These are phyloP conservation scores for Colistium nudipinnis DNA, from an alignment of 2,113 vertebrate species.

Conservation along the genomic window DNA sequence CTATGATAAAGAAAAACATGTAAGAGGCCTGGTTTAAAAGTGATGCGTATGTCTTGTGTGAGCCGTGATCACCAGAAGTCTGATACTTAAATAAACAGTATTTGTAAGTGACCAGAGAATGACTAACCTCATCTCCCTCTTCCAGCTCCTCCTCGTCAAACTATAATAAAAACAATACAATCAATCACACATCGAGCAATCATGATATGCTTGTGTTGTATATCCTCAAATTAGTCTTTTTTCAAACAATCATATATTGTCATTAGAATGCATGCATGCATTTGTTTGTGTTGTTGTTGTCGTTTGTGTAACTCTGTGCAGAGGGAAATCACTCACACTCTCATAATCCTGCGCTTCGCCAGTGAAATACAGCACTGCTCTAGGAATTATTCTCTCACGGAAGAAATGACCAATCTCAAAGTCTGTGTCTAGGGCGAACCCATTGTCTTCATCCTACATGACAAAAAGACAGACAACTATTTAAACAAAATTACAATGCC, in stretches of 20 bases:
- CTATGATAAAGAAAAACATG: not conserved
- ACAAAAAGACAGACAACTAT: not conserved
- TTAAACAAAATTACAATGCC: not conserved
- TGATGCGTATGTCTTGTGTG: not conserved
- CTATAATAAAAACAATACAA: conserved; percentile 75
- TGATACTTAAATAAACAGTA: not conserved
- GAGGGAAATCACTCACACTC: conserved; percentile 83
- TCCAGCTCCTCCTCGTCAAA: conserved; percentile 95
- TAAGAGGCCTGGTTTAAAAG: not conserved
- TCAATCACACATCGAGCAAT: not conserved
- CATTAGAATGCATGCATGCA: not conserved
- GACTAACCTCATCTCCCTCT: conserved; percentile 94
- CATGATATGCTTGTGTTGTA: not conserved
- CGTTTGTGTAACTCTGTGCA: not conserved
- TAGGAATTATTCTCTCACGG: conserved; percentile 94
- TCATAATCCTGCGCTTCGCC: conserved; percentile 96
- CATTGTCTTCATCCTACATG: conserved; percentile 93
- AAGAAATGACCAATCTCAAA: conserved; percentile 99
- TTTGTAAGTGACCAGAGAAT: not conserved
- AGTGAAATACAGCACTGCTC: conserved; percentile 97
- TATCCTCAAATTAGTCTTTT: not conserved
- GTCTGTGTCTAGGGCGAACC: conserved; percentile 92
- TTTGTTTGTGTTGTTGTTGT: not conserved
- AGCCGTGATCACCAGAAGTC: not conserved
- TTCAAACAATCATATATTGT: conserved; percentile 3